phyloP scores from a whole-genome alignment of 2,113 vertebrate species.

The Mungos mungo region DNA sequence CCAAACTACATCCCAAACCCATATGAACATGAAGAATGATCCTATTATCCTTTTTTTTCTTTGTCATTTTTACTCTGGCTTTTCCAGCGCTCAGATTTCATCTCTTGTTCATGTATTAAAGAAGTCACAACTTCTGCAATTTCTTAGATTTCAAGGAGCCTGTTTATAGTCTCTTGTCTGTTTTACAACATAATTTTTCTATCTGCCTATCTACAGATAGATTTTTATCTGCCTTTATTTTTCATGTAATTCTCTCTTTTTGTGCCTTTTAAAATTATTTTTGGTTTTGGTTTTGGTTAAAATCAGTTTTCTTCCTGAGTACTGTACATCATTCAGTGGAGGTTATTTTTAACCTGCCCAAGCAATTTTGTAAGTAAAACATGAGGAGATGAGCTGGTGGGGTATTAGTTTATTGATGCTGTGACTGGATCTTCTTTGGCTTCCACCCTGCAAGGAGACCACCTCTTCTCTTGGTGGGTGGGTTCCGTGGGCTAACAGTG shows the following conservation, averaged over 20 bases:
- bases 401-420: background rate
- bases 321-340: background rate
- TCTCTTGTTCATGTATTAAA: background rate
- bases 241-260: background rate
- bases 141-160: background rate
- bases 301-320: background rate
- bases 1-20: background rate
- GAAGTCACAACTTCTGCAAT: background rate
- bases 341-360: rapidly evolving
- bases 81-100: background rate
- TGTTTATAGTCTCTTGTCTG: background rate
- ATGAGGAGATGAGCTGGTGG: rapidly evolving
- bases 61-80: background rate
- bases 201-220: no score
- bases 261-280: background rate
- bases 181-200: background rate
- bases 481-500: background rate
- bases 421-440: background rate
- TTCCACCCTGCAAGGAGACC: background rate
- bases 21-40: background rate
- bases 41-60: background rate
- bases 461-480: background rate
- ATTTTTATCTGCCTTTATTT: background rate
- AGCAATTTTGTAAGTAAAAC: background rate
- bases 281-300: background rate